Conservation (phyloP, 2,797 vertebrate genomes). For the Danionella dracula region DNA sequence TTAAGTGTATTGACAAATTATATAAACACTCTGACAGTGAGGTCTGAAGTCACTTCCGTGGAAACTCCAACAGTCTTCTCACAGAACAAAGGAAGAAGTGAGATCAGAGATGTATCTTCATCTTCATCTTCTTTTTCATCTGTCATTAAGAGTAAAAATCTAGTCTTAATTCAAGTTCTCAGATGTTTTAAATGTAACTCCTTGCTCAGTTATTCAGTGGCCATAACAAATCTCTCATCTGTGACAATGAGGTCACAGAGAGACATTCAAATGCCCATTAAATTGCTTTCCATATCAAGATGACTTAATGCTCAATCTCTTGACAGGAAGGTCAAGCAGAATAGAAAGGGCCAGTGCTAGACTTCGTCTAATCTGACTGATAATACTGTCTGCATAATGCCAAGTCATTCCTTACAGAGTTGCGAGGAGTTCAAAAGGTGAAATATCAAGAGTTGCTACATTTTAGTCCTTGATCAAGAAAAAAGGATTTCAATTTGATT, state of each 20-base stretch:
- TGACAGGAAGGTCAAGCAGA: conserved; percentile 37
- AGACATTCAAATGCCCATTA: conserved; percentile 27
- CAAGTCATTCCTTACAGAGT: no score
- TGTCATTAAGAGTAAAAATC: background rate
- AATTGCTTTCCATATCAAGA: conserved; percentile 24
- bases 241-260: conserved; percentile 30
- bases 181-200: conserved; percentile 24
- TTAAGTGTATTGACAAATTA: background rate
- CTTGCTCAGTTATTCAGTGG: conserved; percentile 7
- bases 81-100: background rate
- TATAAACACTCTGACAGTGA: background rate
- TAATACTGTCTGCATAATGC: conserved; percentile 32
- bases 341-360: conserved; percentile 14
- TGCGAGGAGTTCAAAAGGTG: no score
- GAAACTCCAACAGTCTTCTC: background rate
- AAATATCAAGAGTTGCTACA: no score
- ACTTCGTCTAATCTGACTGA: conserved; percentile 20
- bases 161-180: background rate
- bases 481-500: background rate
- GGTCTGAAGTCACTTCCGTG: background rate
- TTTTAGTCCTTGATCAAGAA: no score
- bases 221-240: conserved; percentile 22
- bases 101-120: background rate
- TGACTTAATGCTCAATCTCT: conserved; percentile 38
- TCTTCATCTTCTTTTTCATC: no score